Evolutionary conservation across 2,888 invertebrate genomes (phyloP).

Genomic region (Rhogogaster chlorosoma): DNA sequence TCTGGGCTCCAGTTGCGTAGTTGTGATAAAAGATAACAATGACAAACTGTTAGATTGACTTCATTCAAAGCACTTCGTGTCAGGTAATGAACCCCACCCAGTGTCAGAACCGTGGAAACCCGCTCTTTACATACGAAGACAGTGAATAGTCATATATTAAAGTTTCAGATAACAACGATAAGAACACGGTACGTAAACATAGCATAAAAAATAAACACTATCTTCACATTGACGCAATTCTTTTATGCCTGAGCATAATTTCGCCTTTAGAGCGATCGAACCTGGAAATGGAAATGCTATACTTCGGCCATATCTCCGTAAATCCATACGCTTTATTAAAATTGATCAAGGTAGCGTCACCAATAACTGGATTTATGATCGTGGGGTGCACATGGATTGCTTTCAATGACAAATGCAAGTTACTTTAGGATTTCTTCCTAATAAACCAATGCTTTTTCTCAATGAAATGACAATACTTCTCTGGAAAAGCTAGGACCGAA

Average conservation of each 20-base stretch:
- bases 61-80: not conserved
- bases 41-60: not conserved
- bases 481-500: too few species aligned
- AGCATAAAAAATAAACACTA: not conserved
- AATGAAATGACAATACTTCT: not conserved
- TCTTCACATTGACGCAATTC: slow-evolving; percentile 10
- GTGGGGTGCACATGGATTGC: too few species aligned
- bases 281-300: not conserved
- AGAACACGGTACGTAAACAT: slow-evolving; percentile 14
- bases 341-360: not conserved
- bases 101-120: not conserved
- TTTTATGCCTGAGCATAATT: not conserved
- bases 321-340: not conserved
- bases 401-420: not conserved
- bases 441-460: not conserved
- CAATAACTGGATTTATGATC: not conserved
- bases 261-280: not conserved
- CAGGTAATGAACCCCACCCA: slow-evolving; percentile 11
- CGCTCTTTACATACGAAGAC: not conserved
- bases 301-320: not conserved
- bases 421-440: not conserved
- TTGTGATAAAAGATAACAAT: not conserved
- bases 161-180: slow-evolving; percentile 7
- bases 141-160: slow-evolving; percentile 26
- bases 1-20: not conserved